Conservation (phyloP, 2,797 vertebrate genomes). For the Crenichthys baileyi region DNA sequence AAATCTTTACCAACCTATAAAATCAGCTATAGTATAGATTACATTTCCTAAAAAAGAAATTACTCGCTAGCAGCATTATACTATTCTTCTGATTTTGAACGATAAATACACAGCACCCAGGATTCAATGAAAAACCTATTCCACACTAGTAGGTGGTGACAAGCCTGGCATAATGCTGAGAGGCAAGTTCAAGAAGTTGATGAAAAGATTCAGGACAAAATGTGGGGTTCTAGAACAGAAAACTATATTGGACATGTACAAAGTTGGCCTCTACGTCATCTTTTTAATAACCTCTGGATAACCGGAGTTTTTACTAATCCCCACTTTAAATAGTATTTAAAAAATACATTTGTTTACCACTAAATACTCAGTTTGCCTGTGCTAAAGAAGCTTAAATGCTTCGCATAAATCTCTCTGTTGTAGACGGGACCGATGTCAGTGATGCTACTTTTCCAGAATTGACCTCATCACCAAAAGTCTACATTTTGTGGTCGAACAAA, state of each 20-base stretch:
- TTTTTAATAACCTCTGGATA: not conserved
- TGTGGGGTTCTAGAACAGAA: not conserved
- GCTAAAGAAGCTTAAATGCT: not conserved
- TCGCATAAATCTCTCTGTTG: not conserved
- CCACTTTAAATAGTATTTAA: not conserved
- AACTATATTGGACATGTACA: not conserved
- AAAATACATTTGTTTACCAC: not conserved
- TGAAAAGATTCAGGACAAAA: no score
- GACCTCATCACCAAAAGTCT: conserved; percentile 11
- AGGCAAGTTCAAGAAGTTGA: no score
- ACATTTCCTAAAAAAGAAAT: no score
- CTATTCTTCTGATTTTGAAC: no score
- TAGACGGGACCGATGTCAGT: not conserved
- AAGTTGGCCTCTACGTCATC: not conserved
- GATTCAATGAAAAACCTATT: not conserved
- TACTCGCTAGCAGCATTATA: no score
- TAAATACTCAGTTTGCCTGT: not conserved
- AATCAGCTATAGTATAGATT: no score
- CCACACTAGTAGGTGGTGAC: not conserved
- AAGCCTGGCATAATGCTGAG: no score
- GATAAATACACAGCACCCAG: not conserved
- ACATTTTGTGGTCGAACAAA: conserved; percentile 9
- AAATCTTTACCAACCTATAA: no score
- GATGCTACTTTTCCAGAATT: not conserved
- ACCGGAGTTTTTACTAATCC: not conserved